Conservation (phyloP, 2,113 vertebrate genomes). For the Acrocephalus arundinaceus region DNA sequence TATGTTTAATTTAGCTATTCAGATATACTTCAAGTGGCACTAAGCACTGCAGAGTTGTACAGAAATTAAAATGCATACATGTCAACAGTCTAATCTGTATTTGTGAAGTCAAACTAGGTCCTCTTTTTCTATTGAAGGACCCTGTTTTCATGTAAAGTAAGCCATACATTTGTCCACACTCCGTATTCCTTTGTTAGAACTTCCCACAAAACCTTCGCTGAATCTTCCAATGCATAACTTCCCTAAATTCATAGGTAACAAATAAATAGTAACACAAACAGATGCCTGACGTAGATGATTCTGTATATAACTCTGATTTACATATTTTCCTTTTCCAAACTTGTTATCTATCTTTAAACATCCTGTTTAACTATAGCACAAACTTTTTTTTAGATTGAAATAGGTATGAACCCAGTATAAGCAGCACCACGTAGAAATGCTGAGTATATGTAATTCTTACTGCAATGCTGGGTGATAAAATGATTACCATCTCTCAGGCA, state of each 20-base stretch:
- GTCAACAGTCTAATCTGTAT: not conserved
- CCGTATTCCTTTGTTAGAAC: not conserved
- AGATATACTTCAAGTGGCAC: not conserved
- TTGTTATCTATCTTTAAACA: not conserved
- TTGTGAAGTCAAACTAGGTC: not conserved
- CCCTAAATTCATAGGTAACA: not conserved
- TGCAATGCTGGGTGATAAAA: not conserved
- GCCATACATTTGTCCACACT: not conserved
- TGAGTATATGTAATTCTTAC: not conserved
- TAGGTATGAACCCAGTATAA: not conserved
- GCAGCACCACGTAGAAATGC: not conserved
- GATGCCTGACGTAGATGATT: not conserved
- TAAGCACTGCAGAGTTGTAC: not conserved
- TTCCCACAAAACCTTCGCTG: not conserved
- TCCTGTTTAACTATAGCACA: not conserved
- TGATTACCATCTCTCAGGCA: not conserved
- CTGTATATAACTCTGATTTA: not conserved
- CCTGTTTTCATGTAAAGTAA: not conserved
- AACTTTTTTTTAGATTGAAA: not conserved
- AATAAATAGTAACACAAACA: not conserved
- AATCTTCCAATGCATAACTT: not conserved
- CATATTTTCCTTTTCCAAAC: not conserved
- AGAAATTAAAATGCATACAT: not conserved
- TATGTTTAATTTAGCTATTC: not conserved
- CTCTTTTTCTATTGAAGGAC: not conserved